Base-by-base conservation (phyloP, 2,888 invertebrate genomes). In the Platycnemis pennipes region DNA sequence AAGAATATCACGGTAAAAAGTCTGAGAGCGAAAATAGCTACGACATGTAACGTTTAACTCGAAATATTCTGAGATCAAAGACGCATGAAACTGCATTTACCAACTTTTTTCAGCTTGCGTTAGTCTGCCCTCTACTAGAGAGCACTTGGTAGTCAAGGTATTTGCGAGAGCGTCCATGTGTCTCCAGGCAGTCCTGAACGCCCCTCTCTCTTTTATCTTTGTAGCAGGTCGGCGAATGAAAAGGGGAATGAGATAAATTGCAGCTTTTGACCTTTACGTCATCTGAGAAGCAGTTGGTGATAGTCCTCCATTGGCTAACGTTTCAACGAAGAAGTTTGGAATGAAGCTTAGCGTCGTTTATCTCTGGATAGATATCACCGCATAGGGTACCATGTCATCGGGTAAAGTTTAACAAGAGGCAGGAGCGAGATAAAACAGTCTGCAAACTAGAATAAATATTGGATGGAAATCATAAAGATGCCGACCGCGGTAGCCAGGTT, bases 211-310 rank as follows among this genome's bases (percentile, higher is more conserved):
- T 46, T 87, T 44, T 1, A 46, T 26, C 22, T n/a, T n/a, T n/a
- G 13, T 2, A 45, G 46, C 87, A 87, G 26, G 31, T 3, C 45
- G 87, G 26, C 2, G 44, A 44, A 45, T 45, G 45, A 31, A 22
- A 87, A 7, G 45, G n/a, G 86, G 16, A 31, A 87, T 37, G 45
- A 26, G 87, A 87, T 45, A 44, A 87, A 7, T 87, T 26, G 45
- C 87, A n/a, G 87, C 45, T 87, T 46, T 87, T 77, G 87, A 87
- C 87, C 87, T 87, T 44, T 87, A 19, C 45, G 46, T 45, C 44
- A 42, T 46, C 87, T n/a, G 26, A 69, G 69, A 69, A n/a, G 44
- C 37, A 44, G 86, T 44, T 86, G 37, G 86, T n/a, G 44, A 37
- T 86, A 42, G 16, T 19, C 19, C 44, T 42, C 26, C 42, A 86